These are phyloP conservation scores for Sarcophaga bullata DNA, from an alignment of 1,140 invertebrate genomes.

Conservation along the genomic window DNA sequence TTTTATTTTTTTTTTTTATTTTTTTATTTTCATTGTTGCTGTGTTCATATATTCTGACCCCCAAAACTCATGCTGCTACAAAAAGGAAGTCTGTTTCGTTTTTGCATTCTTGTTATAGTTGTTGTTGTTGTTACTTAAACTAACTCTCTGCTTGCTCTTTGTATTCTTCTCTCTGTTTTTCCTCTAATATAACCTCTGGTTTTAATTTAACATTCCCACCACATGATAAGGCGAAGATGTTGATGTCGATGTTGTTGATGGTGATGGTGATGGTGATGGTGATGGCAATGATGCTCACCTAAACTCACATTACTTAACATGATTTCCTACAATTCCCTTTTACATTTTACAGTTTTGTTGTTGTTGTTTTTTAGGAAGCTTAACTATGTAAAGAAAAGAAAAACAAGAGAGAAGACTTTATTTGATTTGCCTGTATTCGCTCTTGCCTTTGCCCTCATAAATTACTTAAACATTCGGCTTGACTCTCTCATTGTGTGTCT, in stretches of 20 bases:
- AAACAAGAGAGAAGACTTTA: too few relatives aligned
- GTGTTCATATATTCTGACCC: neutral
- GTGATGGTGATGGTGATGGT: too few relatives aligned
- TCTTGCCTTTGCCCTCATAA: neutral
- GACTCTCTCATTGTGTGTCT: neutral
- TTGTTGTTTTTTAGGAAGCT: neutral
- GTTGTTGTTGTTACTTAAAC: neutral
- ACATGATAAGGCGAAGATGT: neutral
- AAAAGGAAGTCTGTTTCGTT: conserved; percentile 28
- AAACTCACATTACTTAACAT: neutral
- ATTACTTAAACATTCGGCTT: neutral
- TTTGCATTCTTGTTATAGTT: neutral
- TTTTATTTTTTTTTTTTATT: conserved; percentile 4
- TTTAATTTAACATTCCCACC: conserved; percentile 22
- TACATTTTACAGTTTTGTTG: neutral
- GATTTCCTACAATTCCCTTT: conserved; percentile 31
- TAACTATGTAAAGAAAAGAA: too few relatives aligned
- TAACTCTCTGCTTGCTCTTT: neutral
- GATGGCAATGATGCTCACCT: too few relatives aligned
- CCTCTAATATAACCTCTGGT: neutral
- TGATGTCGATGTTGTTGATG: too few relatives aligned
- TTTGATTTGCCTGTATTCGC: neutral
- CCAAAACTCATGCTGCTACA: conserved; percentile 33
- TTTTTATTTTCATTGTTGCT: too few relatives aligned
- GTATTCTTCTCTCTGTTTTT: neutral